A percentile compares a stretch with the other conserved stretches of the same genome.
Conservation (phyloP, 2,113 vertebrate species). For the Corythornis cristatus region DNA sequence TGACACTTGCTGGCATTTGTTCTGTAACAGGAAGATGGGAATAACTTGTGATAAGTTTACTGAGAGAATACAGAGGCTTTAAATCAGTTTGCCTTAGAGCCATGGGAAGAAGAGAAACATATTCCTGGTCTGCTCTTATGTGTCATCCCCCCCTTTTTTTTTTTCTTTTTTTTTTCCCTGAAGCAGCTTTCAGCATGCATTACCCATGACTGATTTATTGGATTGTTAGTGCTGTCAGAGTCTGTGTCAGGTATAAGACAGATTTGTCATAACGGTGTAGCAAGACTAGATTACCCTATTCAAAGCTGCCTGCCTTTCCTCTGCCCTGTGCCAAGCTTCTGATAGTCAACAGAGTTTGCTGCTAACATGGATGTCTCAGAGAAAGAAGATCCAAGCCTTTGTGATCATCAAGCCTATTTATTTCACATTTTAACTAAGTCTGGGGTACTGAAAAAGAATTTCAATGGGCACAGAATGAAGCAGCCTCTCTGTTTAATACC, state of each 20-base stretch:
- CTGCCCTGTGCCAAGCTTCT: not conserved
- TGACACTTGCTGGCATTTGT: not conserved
- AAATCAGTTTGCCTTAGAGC: constrained; percentile 2
- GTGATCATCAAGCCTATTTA: not conserved
- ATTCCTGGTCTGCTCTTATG: not conserved
- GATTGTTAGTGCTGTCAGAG: not conserved
- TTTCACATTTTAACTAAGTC: constrained; percentile 1
- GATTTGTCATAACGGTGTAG: constrained; percentile 4
- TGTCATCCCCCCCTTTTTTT: not conserved
- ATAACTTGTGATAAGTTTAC: not conserved
- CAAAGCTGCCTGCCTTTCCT: not conserved
- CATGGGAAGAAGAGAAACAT: not conserved
- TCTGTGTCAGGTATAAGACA: not conserved
- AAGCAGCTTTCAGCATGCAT: not conserved
- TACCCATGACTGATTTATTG: constrained; percentile 37
- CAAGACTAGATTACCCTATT: not conserved
- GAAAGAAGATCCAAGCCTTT: not conserved
- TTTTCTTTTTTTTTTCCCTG: not conserved
- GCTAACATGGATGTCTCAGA: not conserved
- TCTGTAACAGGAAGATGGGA: not conserved
- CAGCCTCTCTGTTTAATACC: not conserved
- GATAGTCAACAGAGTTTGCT: not conserved
- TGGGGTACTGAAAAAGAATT: not conserved
- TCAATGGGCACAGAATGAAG: not conserved
- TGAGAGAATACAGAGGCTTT: not conserved